Conservation (phyloP, 1,140 invertebrate species). For the Rhizoglyphus robini region DNA sequence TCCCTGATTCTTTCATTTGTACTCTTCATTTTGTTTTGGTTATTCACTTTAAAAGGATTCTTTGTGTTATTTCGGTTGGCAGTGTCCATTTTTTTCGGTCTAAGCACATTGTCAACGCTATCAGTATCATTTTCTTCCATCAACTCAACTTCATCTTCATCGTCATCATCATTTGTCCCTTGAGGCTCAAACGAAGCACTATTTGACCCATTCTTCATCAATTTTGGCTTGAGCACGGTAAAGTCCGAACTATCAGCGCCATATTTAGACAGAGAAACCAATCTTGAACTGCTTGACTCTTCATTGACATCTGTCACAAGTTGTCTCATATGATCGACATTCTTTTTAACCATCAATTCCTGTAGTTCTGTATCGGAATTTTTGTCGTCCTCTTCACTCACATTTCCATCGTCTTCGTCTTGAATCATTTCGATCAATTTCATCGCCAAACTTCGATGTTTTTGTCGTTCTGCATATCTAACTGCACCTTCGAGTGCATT, state of each 20-base stretch:
- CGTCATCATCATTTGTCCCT: not conserved
- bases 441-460: conserved; percentile 59
- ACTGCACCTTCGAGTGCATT: conserved; percentile 65
- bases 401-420: conserved; percentile 1
- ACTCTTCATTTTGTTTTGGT: not conserved
- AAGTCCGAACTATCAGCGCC: not conserved
- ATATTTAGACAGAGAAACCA: not conserved
- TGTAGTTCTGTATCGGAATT: conserved; percentile 3
- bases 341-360: conserved; percentile 3
- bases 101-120: not conserved
- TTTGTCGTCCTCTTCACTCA: not conserved
- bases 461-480: conserved; percentile 64
- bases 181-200: not conserved
- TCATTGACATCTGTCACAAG: not conserved
- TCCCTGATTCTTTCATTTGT: not conserved
- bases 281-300: not conserved
- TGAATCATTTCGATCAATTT: conserved; percentile 34
- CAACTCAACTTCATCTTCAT: not conserved
- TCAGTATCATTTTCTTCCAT: too few species aligned
- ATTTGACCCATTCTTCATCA: not conserved
- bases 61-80: not conserved
- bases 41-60: conserved; percentile 1
- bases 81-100: not conserved
- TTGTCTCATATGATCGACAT: not conserved
- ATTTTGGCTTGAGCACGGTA: not conserved